A percentile compares a stretch with the other conserved stretches of the same genome.
phyloP scores from a whole-genome alignment of 1,140 invertebrate species.

The Platyscapa corneri region DNA sequence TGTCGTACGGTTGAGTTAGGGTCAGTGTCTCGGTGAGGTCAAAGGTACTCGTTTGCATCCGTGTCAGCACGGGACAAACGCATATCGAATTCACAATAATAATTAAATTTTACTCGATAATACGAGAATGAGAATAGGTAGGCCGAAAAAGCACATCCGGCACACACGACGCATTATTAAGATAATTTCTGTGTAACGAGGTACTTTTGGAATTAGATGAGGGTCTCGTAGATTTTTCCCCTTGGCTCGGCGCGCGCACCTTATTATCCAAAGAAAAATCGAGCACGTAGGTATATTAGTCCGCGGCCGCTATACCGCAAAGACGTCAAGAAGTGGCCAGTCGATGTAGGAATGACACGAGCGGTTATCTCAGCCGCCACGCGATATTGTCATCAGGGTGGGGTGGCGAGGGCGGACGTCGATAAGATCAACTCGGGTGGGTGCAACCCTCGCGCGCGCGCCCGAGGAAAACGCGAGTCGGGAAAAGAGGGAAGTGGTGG shows the following conservation, averaged over 20 bases:
- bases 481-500: constrained; percentile 45
- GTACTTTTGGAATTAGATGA: constrained; percentile 38
- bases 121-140: no score
- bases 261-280: constrained; percentile 47
- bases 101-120: no score
- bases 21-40: no score
- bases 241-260: neutral
- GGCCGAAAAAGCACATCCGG: no score
- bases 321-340: constrained; percentile 60
- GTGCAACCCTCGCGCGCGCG: neutral
- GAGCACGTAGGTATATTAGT: constrained; percentile 34
- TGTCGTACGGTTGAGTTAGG: no score
- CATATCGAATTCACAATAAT: no score
- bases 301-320: constrained; percentile 11
- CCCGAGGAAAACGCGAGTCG: constrained; percentile 8
- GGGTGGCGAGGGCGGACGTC: neutral
- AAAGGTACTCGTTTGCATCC: no score
- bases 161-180: neutral
- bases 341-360: constrained; percentile 74
- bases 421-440: constrained; percentile 69
- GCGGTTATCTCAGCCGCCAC: constrained; percentile 73
- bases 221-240: constrained; percentile 21
- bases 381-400: constrained; percentile 72
- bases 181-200: constrained; percentile 23
- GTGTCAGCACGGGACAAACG: no score